Conservation (phyloP, 2,888 invertebrate species). For the Quadroppia sp. region DNA sequence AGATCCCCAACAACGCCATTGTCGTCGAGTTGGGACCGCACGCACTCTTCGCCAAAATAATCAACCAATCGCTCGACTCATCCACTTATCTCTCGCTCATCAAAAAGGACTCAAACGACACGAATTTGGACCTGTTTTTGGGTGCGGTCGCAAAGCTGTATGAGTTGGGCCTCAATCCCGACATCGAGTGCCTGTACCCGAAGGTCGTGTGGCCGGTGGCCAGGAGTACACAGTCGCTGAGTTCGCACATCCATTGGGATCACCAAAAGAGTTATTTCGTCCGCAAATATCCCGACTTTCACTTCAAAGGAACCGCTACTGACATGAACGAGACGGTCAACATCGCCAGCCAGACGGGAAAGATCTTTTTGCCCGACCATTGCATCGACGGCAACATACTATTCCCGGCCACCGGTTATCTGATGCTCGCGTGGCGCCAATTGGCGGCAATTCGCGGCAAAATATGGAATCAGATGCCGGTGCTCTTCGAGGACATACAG, state of each 20-base stretch:
- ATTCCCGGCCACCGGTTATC: slow-evolving; percentile 47
- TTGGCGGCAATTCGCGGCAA: slow-evolving; percentile 54
- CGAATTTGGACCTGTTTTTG: slow-evolving; percentile 62
- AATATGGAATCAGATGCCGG: slow-evolving; percentile 5
- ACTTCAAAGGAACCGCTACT: slow-evolving; percentile 41
- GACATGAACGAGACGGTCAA: slow-evolving; percentile 70
- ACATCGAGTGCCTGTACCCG: slow-evolving; percentile 65
- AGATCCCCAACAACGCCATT: slow-evolving; percentile 80
- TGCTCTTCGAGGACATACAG: slow-evolving; percentile 30
- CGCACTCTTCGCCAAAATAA: slow-evolving; percentile 84
- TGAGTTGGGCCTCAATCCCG: slow-evolving; percentile 73
- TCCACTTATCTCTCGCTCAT: slow-evolving; percentile 73
- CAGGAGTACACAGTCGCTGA: slow-evolving; percentile 82
- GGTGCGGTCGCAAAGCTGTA: slow-evolving; percentile 70
- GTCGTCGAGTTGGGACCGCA: slow-evolving; percentile 92
- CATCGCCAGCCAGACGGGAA: slow-evolving; percentile 73
- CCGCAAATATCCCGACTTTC: slow-evolving; percentile 34
- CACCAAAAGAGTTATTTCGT: slow-evolving; percentile 60
- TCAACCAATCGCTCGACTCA: slow-evolving; percentile 60
- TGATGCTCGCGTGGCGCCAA: slow-evolving; percentile 57
- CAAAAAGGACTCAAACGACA: slow-evolving; percentile 65
- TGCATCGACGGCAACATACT: slow-evolving; percentile 57
- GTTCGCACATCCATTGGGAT: slow-evolving; percentile 86
- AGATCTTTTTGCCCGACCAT: slow-evolving; percentile 66
- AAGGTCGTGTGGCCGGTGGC: slow-evolving; percentile 68